phyloP scores from a whole-genome alignment of 2,797 vertebrate genomes.

The Craterocephalus amniculus region DNA sequence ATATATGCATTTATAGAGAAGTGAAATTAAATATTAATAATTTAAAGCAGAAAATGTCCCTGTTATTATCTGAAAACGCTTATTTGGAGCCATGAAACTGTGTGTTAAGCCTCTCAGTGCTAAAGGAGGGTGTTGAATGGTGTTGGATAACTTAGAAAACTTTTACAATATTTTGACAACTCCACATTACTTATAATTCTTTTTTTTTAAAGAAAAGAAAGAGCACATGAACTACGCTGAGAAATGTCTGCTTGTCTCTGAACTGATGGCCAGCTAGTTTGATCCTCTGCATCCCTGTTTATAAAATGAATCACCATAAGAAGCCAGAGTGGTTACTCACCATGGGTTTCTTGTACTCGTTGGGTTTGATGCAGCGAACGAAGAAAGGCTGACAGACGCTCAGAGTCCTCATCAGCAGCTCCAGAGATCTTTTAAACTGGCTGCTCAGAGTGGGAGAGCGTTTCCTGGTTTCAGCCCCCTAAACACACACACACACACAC shows the following conservation, averaged over 20 bases:
- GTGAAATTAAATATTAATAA: too few species aligned
- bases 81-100: too few species aligned
- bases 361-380: conserved; percentile 98
- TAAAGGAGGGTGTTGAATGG: too few species aligned
- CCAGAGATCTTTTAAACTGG: conserved; percentile 98
- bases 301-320: not conserved
- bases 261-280: not conserved
- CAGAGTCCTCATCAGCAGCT: conserved; percentile 96
- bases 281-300: not conserved
- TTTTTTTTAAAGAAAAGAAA: too few species aligned
- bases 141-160: too few species aligned
- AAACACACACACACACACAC: conserved; percentile 41
- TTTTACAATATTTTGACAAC: too few species aligned
- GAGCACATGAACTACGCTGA: not conserved
- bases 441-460: conserved; percentile 98
- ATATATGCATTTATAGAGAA: too few species aligned
- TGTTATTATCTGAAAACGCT: too few species aligned
- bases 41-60: too few species aligned
- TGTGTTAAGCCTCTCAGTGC: too few species aligned
- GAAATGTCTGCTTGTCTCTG: not conserved
- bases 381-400: conserved; percentile 97
- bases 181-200: too few species aligned
- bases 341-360: conserved; percentile 98
- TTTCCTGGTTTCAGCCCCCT: conserved; percentile 98
- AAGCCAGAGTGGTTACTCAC: conserved; percentile 86